Evolutionary conservation across 1,140 invertebrate genomes (phyloP).

Genomic region (Araneus ventricosus): DNA sequence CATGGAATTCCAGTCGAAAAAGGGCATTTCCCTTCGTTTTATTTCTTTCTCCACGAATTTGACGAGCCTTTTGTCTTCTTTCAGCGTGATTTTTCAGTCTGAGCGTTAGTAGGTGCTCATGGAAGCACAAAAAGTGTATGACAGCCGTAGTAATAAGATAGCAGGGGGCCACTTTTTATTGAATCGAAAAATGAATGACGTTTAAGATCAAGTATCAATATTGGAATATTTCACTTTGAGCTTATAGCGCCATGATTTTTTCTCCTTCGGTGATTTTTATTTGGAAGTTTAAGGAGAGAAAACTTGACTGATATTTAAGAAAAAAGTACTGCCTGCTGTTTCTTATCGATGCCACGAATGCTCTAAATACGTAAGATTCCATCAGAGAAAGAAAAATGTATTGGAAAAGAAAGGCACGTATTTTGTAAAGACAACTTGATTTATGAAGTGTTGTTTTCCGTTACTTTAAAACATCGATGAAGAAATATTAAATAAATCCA

Average conservation of each 20-base stretch:
- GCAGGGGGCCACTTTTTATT: not conserved
- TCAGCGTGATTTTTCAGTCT: not conserved
- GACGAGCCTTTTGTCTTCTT: not conserved
- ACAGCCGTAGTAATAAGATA: slow-evolving; percentile 34
- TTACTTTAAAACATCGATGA: no score
- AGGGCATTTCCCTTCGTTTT: not conserved
- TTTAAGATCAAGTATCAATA: slow-evolving; percentile 33
- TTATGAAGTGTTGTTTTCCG: no score
- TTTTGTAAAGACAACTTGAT: no score
- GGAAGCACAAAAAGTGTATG: not conserved
- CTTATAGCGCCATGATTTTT: not conserved
- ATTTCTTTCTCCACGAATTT: not conserved
- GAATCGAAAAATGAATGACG: slow-evolving; percentile 18
- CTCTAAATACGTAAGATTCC: no score
- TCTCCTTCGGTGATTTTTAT: not conserved
- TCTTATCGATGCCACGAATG: no score
- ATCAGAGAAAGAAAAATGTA: not conserved
- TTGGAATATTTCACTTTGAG: slow-evolving; percentile 20
- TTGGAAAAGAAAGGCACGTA: not conserved
- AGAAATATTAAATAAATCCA: no score
- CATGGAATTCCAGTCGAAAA: slow-evolving; percentile 14
- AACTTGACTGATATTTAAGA: not conserved
- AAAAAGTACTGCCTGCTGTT: not conserved
- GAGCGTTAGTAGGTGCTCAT: not conserved
- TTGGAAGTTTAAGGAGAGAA: not conserved